A percentile compares a stretch with the other conserved stretches of the same genome.
Conservation (phyloP, 2,797 vertebrate species). For the Gadopsis bispinosus region DNA sequence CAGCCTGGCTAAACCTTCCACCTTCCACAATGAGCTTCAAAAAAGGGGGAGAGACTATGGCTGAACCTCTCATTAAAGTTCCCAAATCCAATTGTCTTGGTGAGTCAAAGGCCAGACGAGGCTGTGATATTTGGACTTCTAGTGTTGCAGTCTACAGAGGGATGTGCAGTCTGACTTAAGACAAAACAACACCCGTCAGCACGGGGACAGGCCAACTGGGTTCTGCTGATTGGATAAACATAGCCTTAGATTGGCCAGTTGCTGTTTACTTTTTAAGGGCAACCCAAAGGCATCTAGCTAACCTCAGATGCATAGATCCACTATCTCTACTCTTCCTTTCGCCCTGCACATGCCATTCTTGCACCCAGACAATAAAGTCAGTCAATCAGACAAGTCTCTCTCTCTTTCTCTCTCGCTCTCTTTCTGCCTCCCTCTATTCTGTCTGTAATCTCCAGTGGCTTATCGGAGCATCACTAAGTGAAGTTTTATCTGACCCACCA, state of each 20-base stretch:
- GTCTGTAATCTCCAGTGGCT: constrained; percentile 72
- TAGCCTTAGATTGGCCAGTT: constrained; percentile 54
- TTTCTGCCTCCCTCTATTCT: constrained; percentile 51
- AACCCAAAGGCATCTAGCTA: constrained; percentile 71
- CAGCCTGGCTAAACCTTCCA: constrained; percentile 58
- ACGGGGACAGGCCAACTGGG: constrained; percentile 57
- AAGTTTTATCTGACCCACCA: constrained; percentile 84
- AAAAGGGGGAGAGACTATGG: constrained; percentile 47
- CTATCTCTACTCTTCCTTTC: constrained; percentile 52
- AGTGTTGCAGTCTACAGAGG: constrained; percentile 49
- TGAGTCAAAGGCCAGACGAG: constrained; percentile 74
- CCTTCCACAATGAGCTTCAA: constrained; percentile 53
- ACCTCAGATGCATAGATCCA: constrained; percentile 64
- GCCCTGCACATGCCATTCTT: constrained; percentile 30
- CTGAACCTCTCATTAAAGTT: constrained; percentile 74
- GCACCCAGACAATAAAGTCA: constrained; percentile 67
- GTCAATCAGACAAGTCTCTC: constrained; percentile 65
- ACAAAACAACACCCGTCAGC: constrained; percentile 69
- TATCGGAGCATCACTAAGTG: constrained; percentile 80
- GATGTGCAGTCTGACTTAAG: constrained; percentile 63
- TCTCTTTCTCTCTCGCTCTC: constrained; percentile 38
- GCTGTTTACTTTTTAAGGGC: constrained; percentile 75
- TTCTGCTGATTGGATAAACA: constrained; percentile 75
- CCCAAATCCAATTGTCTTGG: constrained; percentile 74
- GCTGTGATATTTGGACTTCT: constrained; percentile 70